A percentile compares a stretch with the other conserved stretches of the same genome.
These are phyloP conservation scores for Amphiprion percula DNA, from an alignment of 2,113 vertebrate genomes.

Conservation along the genomic window DNA sequence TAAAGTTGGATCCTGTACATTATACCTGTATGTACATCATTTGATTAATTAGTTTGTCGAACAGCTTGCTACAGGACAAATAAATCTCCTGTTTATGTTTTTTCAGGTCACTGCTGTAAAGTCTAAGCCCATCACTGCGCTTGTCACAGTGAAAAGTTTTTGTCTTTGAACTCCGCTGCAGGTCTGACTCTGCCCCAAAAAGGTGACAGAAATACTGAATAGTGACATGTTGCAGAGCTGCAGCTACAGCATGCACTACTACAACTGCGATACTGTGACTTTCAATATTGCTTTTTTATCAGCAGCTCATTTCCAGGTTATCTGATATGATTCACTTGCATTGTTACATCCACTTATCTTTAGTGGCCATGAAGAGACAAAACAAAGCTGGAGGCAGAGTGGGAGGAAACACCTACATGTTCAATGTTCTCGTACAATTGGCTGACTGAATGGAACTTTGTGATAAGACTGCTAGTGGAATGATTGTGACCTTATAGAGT, in stretches of 20 bases:
- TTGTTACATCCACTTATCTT: constrained; percentile 19
- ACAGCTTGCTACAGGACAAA: neutral
- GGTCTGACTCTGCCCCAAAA: neutral
- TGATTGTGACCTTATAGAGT: neutral
- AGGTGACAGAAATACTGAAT: no score
- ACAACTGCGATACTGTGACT: no score
- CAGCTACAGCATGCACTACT: no score
- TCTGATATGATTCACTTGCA: constrained; percentile 11
- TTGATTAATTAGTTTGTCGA: neutral
- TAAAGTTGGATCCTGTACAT: neutral
- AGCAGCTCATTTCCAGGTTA: constrained; percentile 5
- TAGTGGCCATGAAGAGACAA: constrained; percentile 14
- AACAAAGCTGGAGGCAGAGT: constrained; percentile 20
- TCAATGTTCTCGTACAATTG: neutral
- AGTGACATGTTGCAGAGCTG: no score
- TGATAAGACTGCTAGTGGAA: constrained; percentile 11
- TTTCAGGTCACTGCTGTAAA: neutral
- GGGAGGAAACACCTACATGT: constrained; percentile 9
- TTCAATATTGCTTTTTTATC: neutral
- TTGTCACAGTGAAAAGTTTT: neutral
- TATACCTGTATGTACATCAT: neutral
- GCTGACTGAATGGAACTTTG: neutral
- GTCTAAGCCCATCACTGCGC: neutral
- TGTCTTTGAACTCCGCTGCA: neutral
- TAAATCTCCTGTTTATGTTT: neutral